A percentile compares a stretch with the other conserved stretches of the same genome.
Conservation (phyloP, 2,797 vertebrate species). For the Loris lydekkerianus region DNA sequence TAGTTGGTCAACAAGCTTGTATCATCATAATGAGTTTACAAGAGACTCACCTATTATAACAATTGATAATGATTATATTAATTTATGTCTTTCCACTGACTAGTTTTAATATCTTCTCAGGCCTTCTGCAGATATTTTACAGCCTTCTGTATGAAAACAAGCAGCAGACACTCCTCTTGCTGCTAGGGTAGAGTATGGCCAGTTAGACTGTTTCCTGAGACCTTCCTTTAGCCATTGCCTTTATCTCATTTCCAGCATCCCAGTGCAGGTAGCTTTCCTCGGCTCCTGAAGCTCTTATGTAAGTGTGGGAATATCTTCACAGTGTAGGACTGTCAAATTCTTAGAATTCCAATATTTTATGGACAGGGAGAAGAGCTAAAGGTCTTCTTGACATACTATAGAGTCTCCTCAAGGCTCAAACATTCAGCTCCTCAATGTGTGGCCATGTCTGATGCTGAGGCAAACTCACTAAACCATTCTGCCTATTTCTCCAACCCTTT, state of each 20-base stretch:
- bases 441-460: neutral
- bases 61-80: neutral
- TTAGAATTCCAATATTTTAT: neutral
- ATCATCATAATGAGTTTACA: constrained; percentile 4
- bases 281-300: neutral
- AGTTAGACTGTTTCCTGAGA: neutral
- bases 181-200: neutral
- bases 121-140: neutral
- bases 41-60: neutral
- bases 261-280: neutral
- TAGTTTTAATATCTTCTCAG: constrained; percentile 5
- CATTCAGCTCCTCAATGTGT: neutral
- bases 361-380: neutral
- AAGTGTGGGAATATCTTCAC: neutral
- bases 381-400: neutral
- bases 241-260: neutral
- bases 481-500: neutral
- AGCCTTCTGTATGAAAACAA: neutral
- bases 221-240: neutral
- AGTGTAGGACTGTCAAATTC: neutral
- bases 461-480: neutral
- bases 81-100: constrained; percentile 25
- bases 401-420: neutral
- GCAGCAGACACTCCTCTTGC: neutral
- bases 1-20: neutral